phyloP scores from a whole-genome alignment of 2,113 vertebrate species.

The Carollia perspicillata region DNA sequence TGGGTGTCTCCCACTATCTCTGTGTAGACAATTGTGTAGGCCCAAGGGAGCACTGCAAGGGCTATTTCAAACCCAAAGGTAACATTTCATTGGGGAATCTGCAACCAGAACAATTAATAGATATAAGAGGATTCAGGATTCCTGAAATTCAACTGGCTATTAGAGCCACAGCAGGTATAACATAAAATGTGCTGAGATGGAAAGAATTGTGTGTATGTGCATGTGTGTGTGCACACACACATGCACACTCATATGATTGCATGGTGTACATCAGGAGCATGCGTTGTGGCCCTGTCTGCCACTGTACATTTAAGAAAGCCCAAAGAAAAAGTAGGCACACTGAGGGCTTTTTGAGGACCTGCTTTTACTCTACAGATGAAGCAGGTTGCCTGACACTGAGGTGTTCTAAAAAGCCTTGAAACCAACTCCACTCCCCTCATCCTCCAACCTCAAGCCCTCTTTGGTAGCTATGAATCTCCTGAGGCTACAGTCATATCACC shows the following conservation, averaged over 20 bases:
- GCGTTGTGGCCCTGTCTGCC: background rate
- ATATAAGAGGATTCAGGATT: background rate
- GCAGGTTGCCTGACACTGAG: background rate
- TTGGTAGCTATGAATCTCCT: background rate
- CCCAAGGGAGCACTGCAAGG: no score
- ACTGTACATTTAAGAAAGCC: background rate
- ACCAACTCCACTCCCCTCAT: background rate
- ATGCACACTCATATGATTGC: fast-evolving
- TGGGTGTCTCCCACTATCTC: background rate
- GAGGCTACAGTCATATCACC: background rate
- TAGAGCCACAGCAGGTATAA: background rate
- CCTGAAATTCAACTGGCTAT: background rate
- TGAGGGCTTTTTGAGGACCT: background rate
- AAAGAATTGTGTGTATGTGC: background rate
- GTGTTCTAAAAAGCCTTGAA: background rate
- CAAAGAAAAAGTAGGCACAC: background rate
- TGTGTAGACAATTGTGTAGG: background rate
- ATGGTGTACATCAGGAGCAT: background rate
- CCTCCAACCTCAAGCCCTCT: background rate
- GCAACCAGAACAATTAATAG: background rate
- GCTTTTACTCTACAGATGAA: background rate
- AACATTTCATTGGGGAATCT: background rate
- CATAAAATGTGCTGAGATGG: background rate
- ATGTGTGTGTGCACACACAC: fast-evolving
- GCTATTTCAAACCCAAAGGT: background rate